Evolutionary conservation across 2,113 vertebrate genomes (phyloP).

Genomic region (Cheilinus undulatus): DNA sequence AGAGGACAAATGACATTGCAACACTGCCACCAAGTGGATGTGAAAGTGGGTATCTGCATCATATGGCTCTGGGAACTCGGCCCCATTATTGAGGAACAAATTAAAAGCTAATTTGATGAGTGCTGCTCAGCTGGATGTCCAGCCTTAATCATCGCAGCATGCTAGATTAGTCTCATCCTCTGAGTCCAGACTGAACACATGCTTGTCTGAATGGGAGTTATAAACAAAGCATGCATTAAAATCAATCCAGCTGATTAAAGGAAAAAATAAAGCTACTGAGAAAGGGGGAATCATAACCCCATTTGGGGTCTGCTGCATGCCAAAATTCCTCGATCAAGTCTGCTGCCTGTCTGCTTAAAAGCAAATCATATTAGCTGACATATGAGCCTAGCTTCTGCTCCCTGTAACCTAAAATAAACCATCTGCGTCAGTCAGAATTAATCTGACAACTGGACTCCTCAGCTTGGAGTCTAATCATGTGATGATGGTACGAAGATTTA

Average conservation of each 20-base stretch:
- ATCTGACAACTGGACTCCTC: conserved; percentile 48
- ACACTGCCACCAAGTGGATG: conserved; percentile 79
- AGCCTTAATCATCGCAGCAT: conserved; percentile 35
- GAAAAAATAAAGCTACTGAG: neutral
- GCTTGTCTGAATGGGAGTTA: conserved; percentile 10
- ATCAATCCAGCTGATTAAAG: conserved; percentile 18
- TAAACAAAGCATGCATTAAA: conserved; percentile 10
- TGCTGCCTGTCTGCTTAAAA: conserved; percentile 28
- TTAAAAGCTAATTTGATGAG: conserved; percentile 49
- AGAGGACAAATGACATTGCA: conserved; percentile 37
- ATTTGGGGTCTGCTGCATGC: neutral
- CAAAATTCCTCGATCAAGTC: conserved; percentile 21
- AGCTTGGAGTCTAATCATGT: conserved; percentile 35
- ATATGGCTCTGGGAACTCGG: conserved; percentile 18
- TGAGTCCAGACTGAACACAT: conserved; percentile 24
- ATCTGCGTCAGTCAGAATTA: conserved; percentile 44
- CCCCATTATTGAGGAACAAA: conserved; percentile 22
- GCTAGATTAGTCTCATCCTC: conserved; percentile 32
- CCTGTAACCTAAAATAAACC: conserved; percentile 56
- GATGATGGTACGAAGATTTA: conserved; percentile 39
- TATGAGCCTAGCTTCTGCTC: conserved; percentile 16
- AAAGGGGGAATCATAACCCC: neutral
- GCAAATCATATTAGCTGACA: conserved; percentile 48
- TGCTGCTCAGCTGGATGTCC: conserved; percentile 44
- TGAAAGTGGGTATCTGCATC: conserved; percentile 5